A percentile compares a stretch with the other conserved stretches of the same genome.
Conservation (phyloP, 2,113 vertebrate genomes). For the Spheniscus mendiculus region DNA sequence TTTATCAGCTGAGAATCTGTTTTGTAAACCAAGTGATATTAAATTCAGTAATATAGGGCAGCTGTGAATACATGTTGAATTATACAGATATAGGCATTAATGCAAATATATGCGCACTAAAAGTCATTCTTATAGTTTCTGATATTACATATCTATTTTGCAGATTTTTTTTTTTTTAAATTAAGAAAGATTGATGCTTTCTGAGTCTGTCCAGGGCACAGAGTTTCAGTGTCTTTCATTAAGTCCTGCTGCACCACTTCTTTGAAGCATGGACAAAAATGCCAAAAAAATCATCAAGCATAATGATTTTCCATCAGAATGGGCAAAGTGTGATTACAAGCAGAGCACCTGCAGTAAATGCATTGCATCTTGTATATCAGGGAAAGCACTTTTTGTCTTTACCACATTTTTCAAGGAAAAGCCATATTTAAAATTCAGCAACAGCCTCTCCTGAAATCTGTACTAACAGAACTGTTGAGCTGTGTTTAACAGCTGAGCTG, state of each 20-base stretch:
- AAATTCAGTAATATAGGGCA: not conserved
- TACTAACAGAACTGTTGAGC: not conserved
- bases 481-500: not conserved
- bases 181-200: not conserved
- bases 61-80: not conserved
- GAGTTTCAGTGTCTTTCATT: not conserved
- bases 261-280: not conserved
- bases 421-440: not conserved
- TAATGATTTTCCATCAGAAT: not conserved
- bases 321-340: not conserved
- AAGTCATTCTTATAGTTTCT: not conserved
- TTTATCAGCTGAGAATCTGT: not conserved
- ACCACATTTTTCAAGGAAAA: not conserved
- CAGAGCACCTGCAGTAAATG: not conserved
- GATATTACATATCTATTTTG: not conserved
- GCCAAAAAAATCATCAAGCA: not conserved
- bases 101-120: not conserved
- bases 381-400: not conserved
- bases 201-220: not conserved
- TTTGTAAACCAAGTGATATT: not conserved
- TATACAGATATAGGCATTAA: not conserved
- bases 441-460: not conserved
- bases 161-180: not conserved
- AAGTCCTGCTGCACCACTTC: not conserved
- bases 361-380: not conserved